phyloP scores from a whole-genome alignment of 1,140 invertebrate species.

The Rhopalosiphum maidis region DNA sequence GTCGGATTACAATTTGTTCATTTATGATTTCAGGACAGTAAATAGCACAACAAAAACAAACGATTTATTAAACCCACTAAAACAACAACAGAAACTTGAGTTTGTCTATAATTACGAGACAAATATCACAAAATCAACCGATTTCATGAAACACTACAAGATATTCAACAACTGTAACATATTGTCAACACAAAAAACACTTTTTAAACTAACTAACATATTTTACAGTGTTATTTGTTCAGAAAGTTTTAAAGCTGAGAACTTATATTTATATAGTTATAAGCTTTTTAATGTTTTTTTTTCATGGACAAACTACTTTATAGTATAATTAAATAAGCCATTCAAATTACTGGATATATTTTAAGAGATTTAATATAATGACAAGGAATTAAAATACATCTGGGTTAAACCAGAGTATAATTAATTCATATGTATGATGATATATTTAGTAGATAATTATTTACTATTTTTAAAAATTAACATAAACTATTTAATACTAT shows the following conservation, averaged over 20 bases:
- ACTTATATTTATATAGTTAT: slow-evolving; percentile 16
- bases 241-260: slow-evolving; percentile 26
- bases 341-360: slow-evolving; percentile 16
- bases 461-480: slow-evolving; percentile 13
- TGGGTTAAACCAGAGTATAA: background rate
- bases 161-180: slow-evolving; percentile 51
- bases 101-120: slow-evolving; percentile 47
- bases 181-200: slow-evolving; percentile 44
- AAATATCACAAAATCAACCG: slow-evolving; percentile 53
- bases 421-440: background rate
- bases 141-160: slow-evolving; percentile 51
- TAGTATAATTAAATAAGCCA: background rate
- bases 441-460: background rate
- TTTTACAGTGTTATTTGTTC: slow-evolving; percentile 47
- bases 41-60: slow-evolving; percentile 47
- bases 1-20: slow-evolving; percentile 35
- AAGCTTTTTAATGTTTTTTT: slow-evolving; percentile 16
- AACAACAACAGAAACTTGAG: slow-evolving; percentile 51
- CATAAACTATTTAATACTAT: slow-evolving; percentile 31
- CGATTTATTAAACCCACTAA: slow-evolving; percentile 51
- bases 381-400: background rate
- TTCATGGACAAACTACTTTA: background rate
- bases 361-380: background rate
- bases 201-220: slow-evolving; percentile 51
- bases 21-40: slow-evolving; percentile 57